phyloP scores from a whole-genome alignment of 2,888 invertebrate species.

The Napeogenes inachia region DNA sequence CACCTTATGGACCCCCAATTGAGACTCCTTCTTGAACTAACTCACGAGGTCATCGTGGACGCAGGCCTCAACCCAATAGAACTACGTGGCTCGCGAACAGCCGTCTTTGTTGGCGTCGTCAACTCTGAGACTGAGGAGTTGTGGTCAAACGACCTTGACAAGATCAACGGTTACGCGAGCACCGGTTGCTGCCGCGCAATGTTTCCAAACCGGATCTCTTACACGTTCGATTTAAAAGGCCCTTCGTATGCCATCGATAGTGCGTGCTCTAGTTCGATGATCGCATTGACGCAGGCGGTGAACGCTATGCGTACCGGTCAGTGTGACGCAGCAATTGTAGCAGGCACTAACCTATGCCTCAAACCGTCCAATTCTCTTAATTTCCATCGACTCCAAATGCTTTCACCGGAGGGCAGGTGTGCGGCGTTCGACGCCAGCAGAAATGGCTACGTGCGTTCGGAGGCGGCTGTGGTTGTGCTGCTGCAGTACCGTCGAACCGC shows the following conservation, averaged over 20 bases:
- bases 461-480: slow-evolving; percentile 89
- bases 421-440: slow-evolving; percentile 96
- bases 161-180: slow-evolving; percentile 92
- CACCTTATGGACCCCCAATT: slow-evolving; percentile 95
- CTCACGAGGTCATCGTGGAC: slow-evolving; percentile 95
- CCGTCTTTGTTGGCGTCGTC: slow-evolving; percentile 97
- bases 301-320: slow-evolving; percentile 90
- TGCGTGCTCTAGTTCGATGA: slow-evolving; percentile 96
- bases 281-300: slow-evolving; percentile 92
- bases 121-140: slow-evolving; percentile 92
- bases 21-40: slow-evolving; percentile 90
- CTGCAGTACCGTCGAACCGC: slow-evolving; percentile 88
- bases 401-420: slow-evolving; percentile 93
- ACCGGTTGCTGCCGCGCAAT: slow-evolving; percentile 97
- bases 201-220: slow-evolving; percentile 98
- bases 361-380: slow-evolving; percentile 95
- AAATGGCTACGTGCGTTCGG: slow-evolving; percentile 94
- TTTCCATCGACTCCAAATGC: slow-evolving; percentile 95
- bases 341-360: slow-evolving; percentile 91
- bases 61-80: slow-evolving; percentile 90
- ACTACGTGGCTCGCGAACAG: slow-evolving; percentile 91
- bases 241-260: slow-evolving; percentile 98
- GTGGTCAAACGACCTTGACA: slow-evolving; percentile 91
- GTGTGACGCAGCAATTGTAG: slow-evolving; percentile 97
- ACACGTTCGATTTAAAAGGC: slow-evolving; percentile 95